Evolutionary conservation across 2,888 invertebrate genomes (phyloP).

Genomic region (Trachelus troglodyta): DNA sequence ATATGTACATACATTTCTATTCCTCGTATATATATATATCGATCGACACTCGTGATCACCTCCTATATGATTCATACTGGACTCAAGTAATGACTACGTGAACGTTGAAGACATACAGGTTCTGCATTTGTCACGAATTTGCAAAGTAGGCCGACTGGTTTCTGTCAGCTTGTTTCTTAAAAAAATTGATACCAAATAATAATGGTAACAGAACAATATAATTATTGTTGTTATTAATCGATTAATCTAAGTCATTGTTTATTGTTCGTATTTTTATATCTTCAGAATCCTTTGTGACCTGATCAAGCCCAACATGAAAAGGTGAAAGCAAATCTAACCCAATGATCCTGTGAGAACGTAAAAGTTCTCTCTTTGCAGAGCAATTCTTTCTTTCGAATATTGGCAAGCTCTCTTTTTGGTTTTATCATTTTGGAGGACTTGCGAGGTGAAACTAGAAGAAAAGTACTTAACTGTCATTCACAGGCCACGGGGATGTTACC

Average conservation of each 20-base stretch:
- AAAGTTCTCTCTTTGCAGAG: neutral
- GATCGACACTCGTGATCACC: neutral
- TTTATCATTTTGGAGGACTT: neutral
- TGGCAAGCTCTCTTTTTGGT: neutral
- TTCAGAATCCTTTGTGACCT: neutral
- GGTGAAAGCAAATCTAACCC: conserved; percentile 46
- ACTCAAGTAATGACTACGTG: neutral
- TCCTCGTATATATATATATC: too few relatives aligned
- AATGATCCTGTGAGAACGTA: conserved; percentile 16
- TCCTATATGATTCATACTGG: neutral
- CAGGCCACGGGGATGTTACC: neutral
- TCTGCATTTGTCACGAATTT: neutral
- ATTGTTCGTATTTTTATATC: neutral
- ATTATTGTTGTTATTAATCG: neutral
- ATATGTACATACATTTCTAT: neutral
- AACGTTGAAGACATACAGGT: neutral
- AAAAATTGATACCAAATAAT: neutral
- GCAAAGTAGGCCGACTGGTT: neutral
- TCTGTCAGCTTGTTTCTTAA: neutral
- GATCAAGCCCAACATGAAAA: conserved; percentile 28
- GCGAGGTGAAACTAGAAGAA: neutral
- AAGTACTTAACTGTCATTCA: neutral
- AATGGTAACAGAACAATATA: neutral
- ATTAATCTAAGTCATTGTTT: neutral
- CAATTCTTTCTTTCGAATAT: neutral